Base-by-base conservation (phyloP, 2,888 invertebrate genomes). In the Prosapia bicincta region DNA sequence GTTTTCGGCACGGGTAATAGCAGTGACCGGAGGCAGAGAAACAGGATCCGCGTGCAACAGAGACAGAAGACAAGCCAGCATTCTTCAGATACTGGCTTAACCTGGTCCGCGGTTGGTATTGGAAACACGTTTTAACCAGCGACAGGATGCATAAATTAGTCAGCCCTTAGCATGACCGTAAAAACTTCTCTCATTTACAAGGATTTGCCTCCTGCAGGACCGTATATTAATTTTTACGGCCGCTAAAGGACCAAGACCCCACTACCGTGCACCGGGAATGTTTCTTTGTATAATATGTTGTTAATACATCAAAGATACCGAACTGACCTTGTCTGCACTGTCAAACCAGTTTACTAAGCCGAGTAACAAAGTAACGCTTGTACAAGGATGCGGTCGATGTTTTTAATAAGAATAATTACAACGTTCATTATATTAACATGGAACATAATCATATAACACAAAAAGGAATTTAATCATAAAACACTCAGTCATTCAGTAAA, bases 21-120 rank as follows among this genome's bases (percentile, higher is more conserved):
- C 65, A 15, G 68, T 74, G 74, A 74, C 69, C 74, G 74, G 74
- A 74, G 74, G 74, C 74, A 28, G 54, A 30, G 43, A 43, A 74
- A 74, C 74, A 74, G 74, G 74, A 74, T 74, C 74, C n/a, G 65
- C 25, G 74, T 24, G 69, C 54, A 9, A 54, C 20, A 54, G 54
- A 54, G 54, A 20, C 5, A 20, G 54, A 54, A 6, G 20, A 20
- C 7, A 20, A 20, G 20, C 54, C 20, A 54, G 20, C 54, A 54
- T 54, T 54, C 54, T 54, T 54, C 20, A 54, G 54, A 54, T 54
- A 54, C 20, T 20, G 20, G n/a, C 20, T 20, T 54, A 54, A n/a
- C 7, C 38, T 15, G 38, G 38, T 38, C 38, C 38, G 6, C 20
- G 20, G n/a, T 54, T 54, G 54, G 20, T 54, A 54, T 54, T 54